Conservation (phyloP, 2,888 invertebrate genomes). For the Deroplatys truncata region DNA sequence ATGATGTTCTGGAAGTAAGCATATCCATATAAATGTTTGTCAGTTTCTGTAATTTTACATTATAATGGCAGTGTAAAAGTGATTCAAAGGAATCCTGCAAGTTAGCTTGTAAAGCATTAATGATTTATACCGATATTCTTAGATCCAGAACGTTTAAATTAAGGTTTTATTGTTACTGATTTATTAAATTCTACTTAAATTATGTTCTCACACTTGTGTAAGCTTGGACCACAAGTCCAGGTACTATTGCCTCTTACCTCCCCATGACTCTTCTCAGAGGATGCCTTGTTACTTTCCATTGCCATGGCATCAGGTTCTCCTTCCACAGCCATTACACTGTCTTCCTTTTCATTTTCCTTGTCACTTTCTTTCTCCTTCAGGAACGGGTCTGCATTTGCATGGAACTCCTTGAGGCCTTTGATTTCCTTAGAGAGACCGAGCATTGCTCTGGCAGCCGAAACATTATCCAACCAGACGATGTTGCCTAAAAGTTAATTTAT, state of each 20-base stretch:
- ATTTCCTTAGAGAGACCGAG: slow-evolving; percentile 52
- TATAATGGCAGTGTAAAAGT: too few relatives aligned
- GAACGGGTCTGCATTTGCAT: slow-evolving; percentile 17
- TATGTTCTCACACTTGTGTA: too few relatives aligned
- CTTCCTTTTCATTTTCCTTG: slow-evolving; percentile 24
- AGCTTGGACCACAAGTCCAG: too few relatives aligned
- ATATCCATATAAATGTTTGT: too few relatives aligned
- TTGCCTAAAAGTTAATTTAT: slow-evolving; percentile 50
- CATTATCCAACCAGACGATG: slow-evolving; percentile 58
- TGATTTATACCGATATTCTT: too few relatives aligned
- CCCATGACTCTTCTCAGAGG: background rate
- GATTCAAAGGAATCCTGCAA: too few relatives aligned
- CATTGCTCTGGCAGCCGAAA: slow-evolving; percentile 57
- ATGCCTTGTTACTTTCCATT: background rate
- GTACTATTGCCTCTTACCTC: background rate
- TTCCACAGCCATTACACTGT: slow-evolving; percentile 16
- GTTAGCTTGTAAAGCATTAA: too few relatives aligned
- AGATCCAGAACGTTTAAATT: too few relatives aligned
- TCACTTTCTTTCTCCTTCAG: slow-evolving; percentile 17
- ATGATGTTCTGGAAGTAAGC: too few relatives aligned
- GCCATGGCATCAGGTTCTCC: slow-evolving; percentile 27
- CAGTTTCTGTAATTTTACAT: too few relatives aligned
- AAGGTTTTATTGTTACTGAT: too few relatives aligned
- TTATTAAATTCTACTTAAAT: too few relatives aligned
- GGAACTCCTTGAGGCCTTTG: slow-evolving; percentile 36